These are phyloP conservation scores for Pseudomyrmex cubaensis DNA, from an alignment of 1,140 invertebrate species.

Conservation along the genomic window DNA sequence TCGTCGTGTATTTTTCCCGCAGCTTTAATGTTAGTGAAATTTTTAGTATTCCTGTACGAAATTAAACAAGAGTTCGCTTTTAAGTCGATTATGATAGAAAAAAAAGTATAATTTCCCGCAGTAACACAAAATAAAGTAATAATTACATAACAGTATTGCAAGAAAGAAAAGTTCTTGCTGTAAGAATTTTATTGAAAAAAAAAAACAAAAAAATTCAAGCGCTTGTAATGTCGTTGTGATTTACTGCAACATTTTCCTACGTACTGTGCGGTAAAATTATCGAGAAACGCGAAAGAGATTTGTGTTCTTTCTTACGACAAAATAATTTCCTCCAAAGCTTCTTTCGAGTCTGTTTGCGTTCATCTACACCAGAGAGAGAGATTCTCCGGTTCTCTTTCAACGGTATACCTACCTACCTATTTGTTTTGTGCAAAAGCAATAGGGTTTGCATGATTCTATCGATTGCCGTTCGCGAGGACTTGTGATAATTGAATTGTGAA, in stretches of 20 bases:
- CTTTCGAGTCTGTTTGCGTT: slow-evolving; percentile 52
- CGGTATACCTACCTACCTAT: slow-evolving; percentile 54
- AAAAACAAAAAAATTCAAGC: background rate
- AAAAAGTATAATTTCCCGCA: background rate
- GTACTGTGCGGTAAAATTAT: background rate
- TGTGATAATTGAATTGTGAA: slow-evolving; percentile 74
- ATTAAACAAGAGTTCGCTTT: background rate
- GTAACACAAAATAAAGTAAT: background rate
- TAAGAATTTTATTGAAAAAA: slow-evolving; percentile 16
- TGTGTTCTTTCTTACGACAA: slow-evolving; percentile 20
- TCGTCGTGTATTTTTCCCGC: background rate
- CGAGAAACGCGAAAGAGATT: background rate
- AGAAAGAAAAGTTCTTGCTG: background rate
- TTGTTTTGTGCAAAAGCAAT: slow-evolving; percentile 71
- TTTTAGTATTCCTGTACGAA: no score
- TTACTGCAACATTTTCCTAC: slow-evolving; percentile 28
- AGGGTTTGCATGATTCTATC: slow-evolving; percentile 71
- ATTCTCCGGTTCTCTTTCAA: slow-evolving; percentile 31
- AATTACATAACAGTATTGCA: background rate
- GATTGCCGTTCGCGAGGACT: slow-evolving; percentile 66
- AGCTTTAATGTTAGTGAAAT: background rate
- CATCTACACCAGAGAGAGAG: slow-evolving; percentile 27
- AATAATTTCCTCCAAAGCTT: slow-evolving; percentile 42
- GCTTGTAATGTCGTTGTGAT: background rate
- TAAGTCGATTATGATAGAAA: background rate